Evolutionary conservation across 2,797 vertebrate species (phyloP).

Genomic region (Molossus molossus): DNA sequence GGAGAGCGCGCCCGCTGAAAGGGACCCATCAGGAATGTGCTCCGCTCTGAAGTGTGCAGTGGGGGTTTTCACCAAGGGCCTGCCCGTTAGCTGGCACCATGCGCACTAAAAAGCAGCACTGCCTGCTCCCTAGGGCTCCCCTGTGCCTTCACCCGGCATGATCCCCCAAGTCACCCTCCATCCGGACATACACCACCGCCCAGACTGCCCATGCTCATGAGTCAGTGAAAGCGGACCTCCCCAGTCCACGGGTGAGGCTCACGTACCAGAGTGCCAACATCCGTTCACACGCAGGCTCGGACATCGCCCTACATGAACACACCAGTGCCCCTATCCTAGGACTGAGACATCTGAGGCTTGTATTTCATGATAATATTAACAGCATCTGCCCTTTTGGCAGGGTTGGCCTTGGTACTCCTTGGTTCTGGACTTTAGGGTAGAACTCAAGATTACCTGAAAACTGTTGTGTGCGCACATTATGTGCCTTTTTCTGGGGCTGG

Average conservation of each 20-base stretch:
- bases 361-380: fast-evolving
- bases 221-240: fast-evolving
- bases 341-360: neutral
- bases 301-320: fast-evolving
- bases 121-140: neutral
- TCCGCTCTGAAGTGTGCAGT: fast-evolving
- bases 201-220: fast-evolving
- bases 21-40: fast-evolving
- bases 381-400: neutral
- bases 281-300: fast-evolving
- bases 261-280: fast-evolving
- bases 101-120: neutral
- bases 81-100: neutral
- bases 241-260: fast-evolving
- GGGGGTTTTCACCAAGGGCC: too few relatives aligned
- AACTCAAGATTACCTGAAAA: neutral
- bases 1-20: neutral
- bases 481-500: neutral
- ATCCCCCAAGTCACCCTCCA: fast-evolving
- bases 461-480: fast-evolving
- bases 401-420: neutral
- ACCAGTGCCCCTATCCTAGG: fast-evolving
- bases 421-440: neutral
- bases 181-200: fast-evolving
- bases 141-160: neutral